Percentiles rank a stretch among this genome's conserved stretches.
These are phyloP conservation scores for Vanessa atalanta DNA, from an alignment of 1,140 invertebrate genomes.

Conservation along the genomic window DNA sequence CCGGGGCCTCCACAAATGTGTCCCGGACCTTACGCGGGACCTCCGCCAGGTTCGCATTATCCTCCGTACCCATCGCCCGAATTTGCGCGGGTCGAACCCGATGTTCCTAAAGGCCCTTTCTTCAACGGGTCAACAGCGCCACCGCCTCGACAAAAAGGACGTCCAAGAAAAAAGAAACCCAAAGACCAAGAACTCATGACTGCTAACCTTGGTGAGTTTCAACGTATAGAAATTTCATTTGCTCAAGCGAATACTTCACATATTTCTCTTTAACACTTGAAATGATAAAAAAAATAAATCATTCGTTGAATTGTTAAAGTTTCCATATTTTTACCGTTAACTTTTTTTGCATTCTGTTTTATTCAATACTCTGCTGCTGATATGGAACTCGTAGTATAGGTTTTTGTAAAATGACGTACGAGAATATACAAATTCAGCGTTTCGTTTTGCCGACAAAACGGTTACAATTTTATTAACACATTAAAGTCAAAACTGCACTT, in stretches of 20 bases:
- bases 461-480: conserved; percentile 80
- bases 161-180: conserved; percentile 94
- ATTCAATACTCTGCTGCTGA: neutral
- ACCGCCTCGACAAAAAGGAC: conserved; percentile 92
- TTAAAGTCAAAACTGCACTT: conserved; percentile 79
- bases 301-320: neutral
- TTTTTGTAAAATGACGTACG: conserved; percentile 3
- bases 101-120: conserved; percentile 88
- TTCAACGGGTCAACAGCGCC: conserved; percentile 79
- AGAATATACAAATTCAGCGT: conserved; percentile 19
- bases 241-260: conserved; percentile 20
- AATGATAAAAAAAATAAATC: neutral
- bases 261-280: neutral
- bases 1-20: conserved; percentile 84
- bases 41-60: conserved; percentile 80
- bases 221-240: neutral
- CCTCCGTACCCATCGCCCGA: conserved; percentile 77
- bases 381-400: neutral
- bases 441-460: conserved; percentile 70
- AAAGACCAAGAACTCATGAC: conserved; percentile 93
- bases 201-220: conserved; percentile 88
- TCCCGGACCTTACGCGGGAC: conserved; percentile 79
- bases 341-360: neutral
- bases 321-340: conserved; percentile 5
- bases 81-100: conserved; percentile 81